These are phyloP conservation scores for Catamblyrhynchus diadema DNA, from an alignment of 2,797 vertebrate species.

Conservation along the genomic window DNA sequence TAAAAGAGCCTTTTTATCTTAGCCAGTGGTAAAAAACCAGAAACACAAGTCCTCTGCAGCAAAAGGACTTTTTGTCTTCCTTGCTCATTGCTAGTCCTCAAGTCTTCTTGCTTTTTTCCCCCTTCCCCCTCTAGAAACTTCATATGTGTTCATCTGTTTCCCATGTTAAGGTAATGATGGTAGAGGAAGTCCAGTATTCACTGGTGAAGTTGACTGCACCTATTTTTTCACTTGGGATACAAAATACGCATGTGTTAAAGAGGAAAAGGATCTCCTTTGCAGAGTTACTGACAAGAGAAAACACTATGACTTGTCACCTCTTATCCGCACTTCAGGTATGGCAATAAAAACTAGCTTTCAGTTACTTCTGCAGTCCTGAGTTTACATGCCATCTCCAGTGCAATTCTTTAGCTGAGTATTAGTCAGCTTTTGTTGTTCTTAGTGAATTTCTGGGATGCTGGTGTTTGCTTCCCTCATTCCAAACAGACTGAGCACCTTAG, in stretches of 20 bases:
- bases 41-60: accelerated
- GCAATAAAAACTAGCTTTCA: background rate
- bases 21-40: accelerated
- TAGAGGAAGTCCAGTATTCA: slow-evolving; percentile 83
- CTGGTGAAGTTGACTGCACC: slow-evolving; percentile 90
- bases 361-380: background rate
- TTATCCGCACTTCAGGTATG: slow-evolving; percentile 85
- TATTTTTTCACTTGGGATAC: slow-evolving; percentile 96
- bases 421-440: background rate
- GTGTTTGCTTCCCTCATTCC: background rate
- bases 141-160: background rate
- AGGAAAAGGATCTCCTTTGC: slow-evolving; percentile 89
- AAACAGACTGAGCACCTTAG: background rate
- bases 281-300: slow-evolving; percentile 78
- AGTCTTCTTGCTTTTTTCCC: background rate
- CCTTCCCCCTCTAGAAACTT: background rate
- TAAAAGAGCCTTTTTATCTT: background rate
- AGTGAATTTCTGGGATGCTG: background rate
- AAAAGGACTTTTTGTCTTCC: background rate
- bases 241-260: slow-evolving; percentile 85
- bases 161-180: slow-evolving; percentile 75
- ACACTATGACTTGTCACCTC: slow-evolving; percentile 86
- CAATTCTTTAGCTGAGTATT: background rate
- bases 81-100: background rate
- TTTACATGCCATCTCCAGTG: background rate